phyloP scores from a whole-genome alignment of 2,888 invertebrate species.

The Scaptomyza cyrtandrae region DNA sequence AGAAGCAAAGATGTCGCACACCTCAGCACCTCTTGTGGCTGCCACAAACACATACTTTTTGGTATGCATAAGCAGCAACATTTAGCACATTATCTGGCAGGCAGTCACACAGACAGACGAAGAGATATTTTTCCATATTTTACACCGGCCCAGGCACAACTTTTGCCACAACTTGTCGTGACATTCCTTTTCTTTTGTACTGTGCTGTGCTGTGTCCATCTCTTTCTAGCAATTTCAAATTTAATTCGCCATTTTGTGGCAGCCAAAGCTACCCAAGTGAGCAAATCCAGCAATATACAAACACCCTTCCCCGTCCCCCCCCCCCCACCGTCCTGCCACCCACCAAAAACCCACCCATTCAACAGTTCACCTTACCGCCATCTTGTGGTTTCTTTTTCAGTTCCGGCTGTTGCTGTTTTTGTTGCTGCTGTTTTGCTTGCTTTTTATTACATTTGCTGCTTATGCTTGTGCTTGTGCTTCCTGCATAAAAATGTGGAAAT shows the following conservation, averaged over 20 bases:
- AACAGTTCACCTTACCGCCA: conserved; percentile 52
- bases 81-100: conserved; percentile 52
- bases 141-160: conserved; percentile 63
- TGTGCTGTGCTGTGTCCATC: conserved; percentile 6
- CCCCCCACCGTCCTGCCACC: too few species aligned
- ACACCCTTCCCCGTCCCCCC: conserved; percentile 15
- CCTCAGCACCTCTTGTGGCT: conserved; percentile 10
- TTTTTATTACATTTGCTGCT: conserved; percentile 67
- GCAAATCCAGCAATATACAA: conserved; percentile 41
- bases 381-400: conserved; percentile 65
- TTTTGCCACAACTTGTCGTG: conserved; percentile 73
- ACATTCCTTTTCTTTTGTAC: conserved; percentile 46
- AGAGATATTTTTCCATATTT: conserved; percentile 75
- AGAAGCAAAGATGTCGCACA: not conserved
- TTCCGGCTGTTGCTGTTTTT: conserved; percentile 11
- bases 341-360: conserved; percentile 20
- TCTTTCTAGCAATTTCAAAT: conserved; percentile 70
- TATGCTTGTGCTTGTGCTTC: conserved; percentile 48
- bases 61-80: conserved; percentile 75
- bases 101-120: not conserved
- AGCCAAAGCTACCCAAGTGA: conserved; percentile 55
- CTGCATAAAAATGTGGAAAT: conserved; percentile 73
- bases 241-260: conserved; percentile 77
- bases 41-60: conserved; percentile 51
- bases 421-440: conserved; percentile 44